phyloP scores from a whole-genome alignment of 1,140 invertebrate species.

The Drosophila nikananu region DNA sequence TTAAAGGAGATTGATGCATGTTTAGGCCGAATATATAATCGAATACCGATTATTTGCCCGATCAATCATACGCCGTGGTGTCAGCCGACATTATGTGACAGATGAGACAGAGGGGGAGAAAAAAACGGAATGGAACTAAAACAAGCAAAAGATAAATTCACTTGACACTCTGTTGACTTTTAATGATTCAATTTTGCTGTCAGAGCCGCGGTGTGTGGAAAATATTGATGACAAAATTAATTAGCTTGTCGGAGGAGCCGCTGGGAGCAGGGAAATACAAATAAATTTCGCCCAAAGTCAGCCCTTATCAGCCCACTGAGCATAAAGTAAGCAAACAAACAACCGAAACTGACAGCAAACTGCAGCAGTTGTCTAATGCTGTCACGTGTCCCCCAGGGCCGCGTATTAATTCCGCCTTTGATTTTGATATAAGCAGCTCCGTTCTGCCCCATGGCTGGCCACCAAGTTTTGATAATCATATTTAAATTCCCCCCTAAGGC shows the following conservation, averaged over 20 bases:
- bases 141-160: slow-evolving; percentile 59
- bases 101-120: slow-evolving; percentile 30
- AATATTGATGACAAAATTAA: slow-evolving; percentile 80
- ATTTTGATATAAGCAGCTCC: slow-evolving; percentile 28
- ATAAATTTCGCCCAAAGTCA: slow-evolving; percentile 31
- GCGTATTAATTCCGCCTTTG: slow-evolving; percentile 23
- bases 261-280: slow-evolving; percentile 28
- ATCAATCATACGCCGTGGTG: slow-evolving; percentile 73
- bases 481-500: slow-evolving; percentile 16
- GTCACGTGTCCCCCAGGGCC: slow-evolving; percentile 25
- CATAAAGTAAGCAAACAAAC: slow-evolving; percentile 7
- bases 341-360: slow-evolving; percentile 18
- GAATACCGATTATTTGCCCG: slow-evolving; percentile 26
- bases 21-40: slow-evolving; percentile 21
- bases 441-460: neutral
- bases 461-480: slow-evolving; percentile 22
- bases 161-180: slow-evolving; percentile 72
- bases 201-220: slow-evolving; percentile 46
- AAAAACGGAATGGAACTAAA: slow-evolving; percentile 29
- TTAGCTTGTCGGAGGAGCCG: slow-evolving; percentile 62
- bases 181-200: slow-evolving; percentile 78
- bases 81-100: slow-evolving; percentile 40
- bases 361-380: slow-evolving; percentile 34
- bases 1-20: slow-evolving; percentile 48
- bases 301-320: slow-evolving; percentile 30